Conservation (phyloP, 2,888 invertebrate genomes). For the Drosophila mettleri region DNA sequence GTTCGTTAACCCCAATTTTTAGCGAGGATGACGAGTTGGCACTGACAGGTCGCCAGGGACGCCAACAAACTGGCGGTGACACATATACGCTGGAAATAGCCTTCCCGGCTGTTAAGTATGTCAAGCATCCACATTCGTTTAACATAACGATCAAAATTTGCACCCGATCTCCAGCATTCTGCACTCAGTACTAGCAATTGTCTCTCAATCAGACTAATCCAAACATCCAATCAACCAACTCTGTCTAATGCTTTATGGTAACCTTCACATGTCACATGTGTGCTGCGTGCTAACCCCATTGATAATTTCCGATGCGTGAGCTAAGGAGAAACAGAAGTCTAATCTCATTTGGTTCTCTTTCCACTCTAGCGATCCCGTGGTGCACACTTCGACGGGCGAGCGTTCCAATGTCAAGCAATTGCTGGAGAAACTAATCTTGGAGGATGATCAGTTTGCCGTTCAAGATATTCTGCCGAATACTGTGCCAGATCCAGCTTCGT, state of each 20-base stretch:
- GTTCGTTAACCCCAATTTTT: constrained; percentile 78
- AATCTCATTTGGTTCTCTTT: background rate
- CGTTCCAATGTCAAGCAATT: constrained; percentile 93
- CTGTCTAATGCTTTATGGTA: constrained; percentile 60
- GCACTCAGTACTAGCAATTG: constrained; percentile 59
- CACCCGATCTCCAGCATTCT: constrained; percentile 57
- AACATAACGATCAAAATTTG: constrained; percentile 42
- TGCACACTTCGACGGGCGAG: constrained; percentile 94
- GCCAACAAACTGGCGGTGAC: constrained; percentile 91
- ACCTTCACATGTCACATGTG: constrained; percentile 40
- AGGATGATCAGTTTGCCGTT: constrained; percentile 97
- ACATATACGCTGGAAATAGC: constrained; percentile 96
- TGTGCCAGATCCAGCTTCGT: constrained; percentile 95
- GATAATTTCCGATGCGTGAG: background rate
- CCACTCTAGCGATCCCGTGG: constrained; percentile 92
- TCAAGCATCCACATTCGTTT: constrained; percentile 67
- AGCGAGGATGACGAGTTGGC: constrained; percentile 76
- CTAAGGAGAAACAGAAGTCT: background rate
- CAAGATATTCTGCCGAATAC: constrained; percentile 97
- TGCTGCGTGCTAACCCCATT: constrained; percentile 55
- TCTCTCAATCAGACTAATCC: constrained; percentile 65
- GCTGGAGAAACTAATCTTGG: constrained; percentile 94
- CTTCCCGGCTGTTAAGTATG: constrained; percentile 96
- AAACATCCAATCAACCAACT: constrained; percentile 23
- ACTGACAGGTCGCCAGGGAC: constrained; percentile 89